Evolutionary conservation across 2,888 invertebrate species (phyloP).

Genomic region (Leptinotarsa tumamoca): DNA sequence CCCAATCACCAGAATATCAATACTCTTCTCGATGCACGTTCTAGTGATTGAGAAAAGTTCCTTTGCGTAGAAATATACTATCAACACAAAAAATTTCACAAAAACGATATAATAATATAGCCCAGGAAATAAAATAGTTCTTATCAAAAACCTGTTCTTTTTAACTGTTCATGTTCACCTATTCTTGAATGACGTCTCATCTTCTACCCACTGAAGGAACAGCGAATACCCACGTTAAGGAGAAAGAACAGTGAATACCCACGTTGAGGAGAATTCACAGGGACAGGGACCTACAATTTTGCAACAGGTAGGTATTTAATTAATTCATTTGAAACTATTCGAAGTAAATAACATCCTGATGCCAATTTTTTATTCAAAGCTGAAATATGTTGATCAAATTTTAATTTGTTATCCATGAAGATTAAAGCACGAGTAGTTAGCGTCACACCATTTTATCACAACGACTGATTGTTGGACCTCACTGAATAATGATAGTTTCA

Average conservation of each 20-base stretch:
- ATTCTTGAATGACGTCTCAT: background rate
- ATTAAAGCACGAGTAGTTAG: too few relatives aligned
- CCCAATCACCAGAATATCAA: too few relatives aligned
- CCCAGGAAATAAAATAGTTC: background rate
- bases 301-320: background rate
- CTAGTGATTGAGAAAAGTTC: too few relatives aligned
- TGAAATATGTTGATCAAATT: too few relatives aligned
- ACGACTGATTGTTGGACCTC: slow-evolving; percentile 41
- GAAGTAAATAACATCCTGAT: too few relatives aligned
- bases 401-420: too few relatives aligned
- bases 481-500: slow-evolving; percentile 33
- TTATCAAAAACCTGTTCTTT: slow-evolving; percentile 1
- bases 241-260: background rate
- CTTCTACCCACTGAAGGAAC: background rate
- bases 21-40: too few relatives aligned
- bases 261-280: background rate
- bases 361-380: too few relatives aligned
- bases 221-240: background rate
- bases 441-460: too few relatives aligned
- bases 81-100: too few relatives aligned
- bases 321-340: background rate
- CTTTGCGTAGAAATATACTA: too few relatives aligned
- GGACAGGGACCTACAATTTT: background rate
- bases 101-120: too few relatives aligned
- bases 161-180: background rate